These are phyloP conservation scores for Brachyalestes nurse DNA, from an alignment of 2,797 vertebrate species.

Conservation along the genomic window DNA sequence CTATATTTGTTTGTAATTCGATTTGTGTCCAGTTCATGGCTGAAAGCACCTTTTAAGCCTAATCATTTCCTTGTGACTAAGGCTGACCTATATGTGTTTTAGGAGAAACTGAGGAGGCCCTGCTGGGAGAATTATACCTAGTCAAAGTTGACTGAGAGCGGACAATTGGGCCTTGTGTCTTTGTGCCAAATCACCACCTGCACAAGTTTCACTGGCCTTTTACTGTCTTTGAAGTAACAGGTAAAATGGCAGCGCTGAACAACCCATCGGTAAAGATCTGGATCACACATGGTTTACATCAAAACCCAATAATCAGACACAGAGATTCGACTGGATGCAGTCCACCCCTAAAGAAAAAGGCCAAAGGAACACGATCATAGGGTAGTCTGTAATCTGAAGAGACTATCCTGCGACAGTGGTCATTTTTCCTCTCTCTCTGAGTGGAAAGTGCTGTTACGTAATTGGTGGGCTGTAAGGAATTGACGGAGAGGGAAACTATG, in stretches of 20 bases:
- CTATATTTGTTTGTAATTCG: neutral
- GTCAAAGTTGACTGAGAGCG: neutral
- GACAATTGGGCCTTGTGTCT: constrained; percentile 2
- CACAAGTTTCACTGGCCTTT: neutral
- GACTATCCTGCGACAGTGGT: neutral
- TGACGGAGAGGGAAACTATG: constrained; percentile 31
- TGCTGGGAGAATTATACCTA: neutral
- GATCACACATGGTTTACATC: constrained; percentile 6
- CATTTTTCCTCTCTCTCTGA: constrained; percentile 31
- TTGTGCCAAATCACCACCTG: constrained; percentile 7
- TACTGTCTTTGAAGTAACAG: constrained; percentile 21
- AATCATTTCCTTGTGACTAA: neutral
- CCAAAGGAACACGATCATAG: neutral
- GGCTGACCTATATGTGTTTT: constrained; percentile 4
- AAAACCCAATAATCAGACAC: neutral
- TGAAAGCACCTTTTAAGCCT: neutral
- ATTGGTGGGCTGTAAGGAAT: constrained; percentile 22
- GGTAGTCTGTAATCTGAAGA: constrained; percentile 16
- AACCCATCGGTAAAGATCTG: neutral
- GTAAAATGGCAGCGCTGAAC: neutral
- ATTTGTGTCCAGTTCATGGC: no score
- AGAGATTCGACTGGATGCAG: neutral
- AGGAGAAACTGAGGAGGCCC: neutral
- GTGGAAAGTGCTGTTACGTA: constrained; percentile 47
- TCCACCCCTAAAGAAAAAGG: neutral